Evolutionary conservation across 2,888 invertebrate genomes (phyloP).

Genomic region (Metallyticus violacea): DNA sequence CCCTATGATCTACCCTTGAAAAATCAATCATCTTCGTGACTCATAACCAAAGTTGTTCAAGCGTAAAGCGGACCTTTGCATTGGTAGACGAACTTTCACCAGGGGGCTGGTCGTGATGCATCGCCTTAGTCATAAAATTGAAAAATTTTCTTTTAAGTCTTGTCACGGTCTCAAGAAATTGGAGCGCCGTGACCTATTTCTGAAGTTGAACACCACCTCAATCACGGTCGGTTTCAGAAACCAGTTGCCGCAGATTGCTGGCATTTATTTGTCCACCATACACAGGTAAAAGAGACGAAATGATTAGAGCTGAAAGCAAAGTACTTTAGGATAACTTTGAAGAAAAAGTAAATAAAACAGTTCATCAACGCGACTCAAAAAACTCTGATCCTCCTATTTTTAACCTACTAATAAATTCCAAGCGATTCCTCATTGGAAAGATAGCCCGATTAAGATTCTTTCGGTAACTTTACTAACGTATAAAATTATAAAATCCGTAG

Average conservation of each 20-base stretch:
- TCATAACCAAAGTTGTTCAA: not conserved
- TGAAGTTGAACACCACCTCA: not conserved
- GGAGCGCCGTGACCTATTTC: not conserved
- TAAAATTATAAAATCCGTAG: no score
- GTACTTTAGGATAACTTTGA: no score
- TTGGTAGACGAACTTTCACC: not conserved
- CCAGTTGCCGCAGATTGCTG: not conserved
- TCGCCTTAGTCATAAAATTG: not conserved
- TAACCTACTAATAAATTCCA: no score
- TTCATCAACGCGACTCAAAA: no score
- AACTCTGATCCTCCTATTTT: no score
- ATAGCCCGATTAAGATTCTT: no score
- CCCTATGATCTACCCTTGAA: not conserved
- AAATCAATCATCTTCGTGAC: not conserved
- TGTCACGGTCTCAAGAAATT: not conserved
- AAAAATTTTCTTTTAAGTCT: not conserved
- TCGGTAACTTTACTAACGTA: no score
- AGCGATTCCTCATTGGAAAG: no score
- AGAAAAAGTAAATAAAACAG: no score
- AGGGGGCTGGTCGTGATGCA: not conserved
- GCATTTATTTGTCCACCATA: no score
- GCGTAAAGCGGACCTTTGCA: not conserved
- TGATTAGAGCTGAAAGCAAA: no score
- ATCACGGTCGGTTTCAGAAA: not conserved
- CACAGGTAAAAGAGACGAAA: no score